phyloP scores from a whole-genome alignment of 2,797 vertebrate genomes.

The Crax fasciolata region DNA sequence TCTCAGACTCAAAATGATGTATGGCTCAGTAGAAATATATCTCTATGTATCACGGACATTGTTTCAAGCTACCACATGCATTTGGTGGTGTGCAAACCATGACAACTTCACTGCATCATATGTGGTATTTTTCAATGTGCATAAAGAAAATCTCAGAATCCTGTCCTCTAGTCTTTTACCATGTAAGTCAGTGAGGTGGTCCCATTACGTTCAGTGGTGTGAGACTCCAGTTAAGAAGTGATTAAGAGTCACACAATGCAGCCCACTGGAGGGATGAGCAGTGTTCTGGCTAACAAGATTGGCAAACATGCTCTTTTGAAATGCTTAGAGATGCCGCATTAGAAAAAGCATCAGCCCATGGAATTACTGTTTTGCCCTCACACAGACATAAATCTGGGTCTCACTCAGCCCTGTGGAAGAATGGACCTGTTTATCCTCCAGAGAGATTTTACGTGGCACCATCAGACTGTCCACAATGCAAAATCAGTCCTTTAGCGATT shows the following conservation, averaged over 20 bases:
- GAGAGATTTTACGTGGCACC: constrained; percentile 27
- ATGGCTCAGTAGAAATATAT: neutral
- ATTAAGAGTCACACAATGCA: neutral
- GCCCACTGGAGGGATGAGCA: constrained; percentile 4
- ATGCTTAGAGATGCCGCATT: neutral
- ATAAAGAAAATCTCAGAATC: constrained; percentile 37
- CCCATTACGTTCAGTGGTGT: neutral
- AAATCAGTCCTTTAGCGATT: constrained; percentile 44
- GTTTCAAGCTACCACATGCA: neutral
- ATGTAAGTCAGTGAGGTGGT: neutral
- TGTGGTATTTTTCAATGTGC: neutral
- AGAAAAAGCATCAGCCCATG: neutral
- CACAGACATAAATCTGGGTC: neutral
- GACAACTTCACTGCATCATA: fast-evolving
- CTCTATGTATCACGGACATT: fast-evolving
- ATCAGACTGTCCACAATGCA: constrained; percentile 21
- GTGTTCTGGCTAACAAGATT: neutral
- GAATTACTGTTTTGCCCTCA: constrained; percentile 17
- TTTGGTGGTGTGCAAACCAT: neutral
- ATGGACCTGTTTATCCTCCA: constrained; percentile 51
- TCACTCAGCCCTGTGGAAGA: neutral
- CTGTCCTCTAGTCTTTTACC: neutral
- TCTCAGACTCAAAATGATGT: neutral
- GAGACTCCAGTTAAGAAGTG: constrained; percentile 44
- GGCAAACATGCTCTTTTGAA: constrained; percentile 29